Evolutionary conservation across 2,888 invertebrate species (phyloP), one percentile per base, ranked within the genome.

Genomic region (Hirtodrosophila alboralis): DNA sequence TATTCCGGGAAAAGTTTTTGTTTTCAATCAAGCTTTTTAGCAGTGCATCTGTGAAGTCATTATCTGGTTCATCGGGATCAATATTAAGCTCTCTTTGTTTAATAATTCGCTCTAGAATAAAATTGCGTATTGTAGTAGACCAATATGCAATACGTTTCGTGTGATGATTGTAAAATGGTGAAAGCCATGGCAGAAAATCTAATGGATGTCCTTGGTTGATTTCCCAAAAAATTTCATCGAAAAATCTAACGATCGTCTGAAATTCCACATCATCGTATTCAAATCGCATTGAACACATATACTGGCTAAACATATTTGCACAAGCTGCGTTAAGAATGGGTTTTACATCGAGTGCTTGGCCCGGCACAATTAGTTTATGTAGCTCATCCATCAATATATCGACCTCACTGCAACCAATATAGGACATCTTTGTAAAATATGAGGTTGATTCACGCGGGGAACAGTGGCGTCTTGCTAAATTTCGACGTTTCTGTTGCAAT

Each of bases 221-320:
- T 87, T 97, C 96, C 95, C 96, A 96, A 91, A 97, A 97, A 49
- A 97, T 96, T 75, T 95, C 94, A 75, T 97, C 97, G 88, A 96
- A 97, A 58, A 92, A 92, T 13, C 93, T 91, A 0, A 96, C 95
- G 3, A 95, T 92, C 52, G 92, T 91, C 36, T 92, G 91, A 90
- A 96, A 96, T 12, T 93, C 93, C 0, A 79, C 48, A 72, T 96
- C 95, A 7, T 93, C 92, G 48, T 94, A 93, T 27, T 93, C 93
- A 80, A 96, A 96, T 1, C 95, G 92, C 0, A 93, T 92, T 8
- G 94, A 95, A 90, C 96, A 96, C 95, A 97, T 96, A 90, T 96
- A 96, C 67, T 94, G 93, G 2, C 93, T 92, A 89, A 97, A 97
- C 93, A 97, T 95, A 90, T 96, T 97, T 78, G 95, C 95, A 18